Conservation (phyloP, 2,888 invertebrate genomes). For the Choreutis nemorana region DNA sequence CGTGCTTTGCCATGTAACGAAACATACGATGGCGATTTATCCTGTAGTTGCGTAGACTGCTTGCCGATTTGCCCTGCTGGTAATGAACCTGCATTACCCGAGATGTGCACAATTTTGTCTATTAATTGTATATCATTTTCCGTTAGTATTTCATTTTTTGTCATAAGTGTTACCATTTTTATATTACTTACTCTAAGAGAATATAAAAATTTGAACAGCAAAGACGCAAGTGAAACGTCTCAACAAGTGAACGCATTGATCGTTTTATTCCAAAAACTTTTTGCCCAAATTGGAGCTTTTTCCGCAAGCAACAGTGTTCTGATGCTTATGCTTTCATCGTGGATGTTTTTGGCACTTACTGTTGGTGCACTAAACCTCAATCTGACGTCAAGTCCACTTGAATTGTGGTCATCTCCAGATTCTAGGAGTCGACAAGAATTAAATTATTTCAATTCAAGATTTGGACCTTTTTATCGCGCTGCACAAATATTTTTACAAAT, state of each 20-base stretch:
- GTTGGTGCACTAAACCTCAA: constrained; percentile 73
- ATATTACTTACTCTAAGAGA: constrained; percentile 25
- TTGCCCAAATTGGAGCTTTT: constrained; percentile 45
- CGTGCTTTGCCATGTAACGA: constrained; percentile 66
- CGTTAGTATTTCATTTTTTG: constrained; percentile 62
- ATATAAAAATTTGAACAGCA: constrained; percentile 12
- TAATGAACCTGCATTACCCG: constrained; percentile 38
- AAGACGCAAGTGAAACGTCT: constrained; percentile 1
- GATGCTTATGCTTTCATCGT: constrained; percentile 70
- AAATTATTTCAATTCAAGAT: constrained; percentile 85
- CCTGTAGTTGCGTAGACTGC: constrained; percentile 85
- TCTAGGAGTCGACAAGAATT: constrained; percentile 85
- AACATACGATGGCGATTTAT: constrained; percentile 55
- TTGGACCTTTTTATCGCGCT: constrained; percentile 88
- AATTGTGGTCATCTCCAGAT: constrained; percentile 89
- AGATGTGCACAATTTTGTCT: constrained; percentile 64
- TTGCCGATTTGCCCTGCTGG: constrained; percentile 65
- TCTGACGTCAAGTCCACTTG: constrained; percentile 88
- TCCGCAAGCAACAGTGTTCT: constrained; percentile 74
- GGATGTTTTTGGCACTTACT: constrained; percentile 65
- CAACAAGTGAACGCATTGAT: constrained; percentile 21
- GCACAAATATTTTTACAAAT: constrained; percentile 88
- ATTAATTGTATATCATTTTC: constrained; percentile 72
- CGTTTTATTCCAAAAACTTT: constrained; percentile 28
- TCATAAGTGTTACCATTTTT: constrained; percentile 38